These are phyloP conservation scores for Dromiciops gliroides DNA, from an alignment of 2,113 vertebrate species.

Conservation along the genomic window DNA sequence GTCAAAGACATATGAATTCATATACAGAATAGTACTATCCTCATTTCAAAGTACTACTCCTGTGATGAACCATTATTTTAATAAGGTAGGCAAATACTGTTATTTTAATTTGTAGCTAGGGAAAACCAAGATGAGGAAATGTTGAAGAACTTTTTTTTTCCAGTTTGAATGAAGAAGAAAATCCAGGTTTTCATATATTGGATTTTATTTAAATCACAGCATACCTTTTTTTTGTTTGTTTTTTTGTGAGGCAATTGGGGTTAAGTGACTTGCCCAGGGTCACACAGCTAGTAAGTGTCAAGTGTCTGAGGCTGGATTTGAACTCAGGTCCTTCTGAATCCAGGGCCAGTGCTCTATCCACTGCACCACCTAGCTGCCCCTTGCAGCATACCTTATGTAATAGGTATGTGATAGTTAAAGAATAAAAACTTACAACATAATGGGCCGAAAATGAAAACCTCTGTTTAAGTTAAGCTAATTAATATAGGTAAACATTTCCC, in stretches of 20 bases:
- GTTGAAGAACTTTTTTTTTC: not conserved
- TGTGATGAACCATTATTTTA: not conserved
- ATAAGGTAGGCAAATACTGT: not conserved
- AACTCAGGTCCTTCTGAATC: no score
- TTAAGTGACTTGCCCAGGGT: no score
- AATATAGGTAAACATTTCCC: not conserved
- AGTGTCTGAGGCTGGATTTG: no score
- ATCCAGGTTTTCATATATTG: not conserved
- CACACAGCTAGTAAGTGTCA: no score
- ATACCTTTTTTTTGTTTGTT: no score
- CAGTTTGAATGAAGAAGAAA: not conserved
- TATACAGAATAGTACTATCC: no score
- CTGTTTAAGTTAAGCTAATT: not conserved
- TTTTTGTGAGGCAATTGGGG: no score
- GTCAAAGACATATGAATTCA: no score
- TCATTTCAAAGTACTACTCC: no score
- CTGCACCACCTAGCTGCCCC: no score
- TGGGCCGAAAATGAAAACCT: not conserved
- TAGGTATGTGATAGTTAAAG: not conserved
- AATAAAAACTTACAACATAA: not conserved
- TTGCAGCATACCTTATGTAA: not conserved
- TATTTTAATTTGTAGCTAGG: not conserved
- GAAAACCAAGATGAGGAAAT: not conserved
- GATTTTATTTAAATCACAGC: not conserved
- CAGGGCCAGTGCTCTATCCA: no score